Base-by-base conservation (phyloP, 2,113 vertebrate genomes). In the Barbus barbus region DNA sequence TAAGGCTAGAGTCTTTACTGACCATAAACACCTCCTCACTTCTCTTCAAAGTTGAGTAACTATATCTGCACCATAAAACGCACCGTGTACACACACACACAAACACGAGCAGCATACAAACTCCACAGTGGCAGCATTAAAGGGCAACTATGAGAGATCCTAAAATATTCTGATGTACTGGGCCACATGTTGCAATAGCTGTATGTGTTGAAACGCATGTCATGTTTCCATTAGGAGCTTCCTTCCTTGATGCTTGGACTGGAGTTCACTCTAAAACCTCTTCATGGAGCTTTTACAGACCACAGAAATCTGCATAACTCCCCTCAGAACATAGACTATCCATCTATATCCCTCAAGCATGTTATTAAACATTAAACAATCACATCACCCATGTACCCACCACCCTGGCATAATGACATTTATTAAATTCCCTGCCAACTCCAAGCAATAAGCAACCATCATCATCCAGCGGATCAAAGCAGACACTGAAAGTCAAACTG, bases 131-230 rank as follows among this genome's bases (percentile, higher is more conserved):
- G 76, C 26, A 80, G n/a, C 26, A 61, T 77, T 83, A 80, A 87
- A 89, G 84, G 84, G 84, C 84, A 87, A 83, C 76, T 85, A 75
- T 84, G 84, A 87, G 69, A 38, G 75, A 73, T 67, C 79, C 71
- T 87, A 89, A 84, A 89, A 87, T 86, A 87, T 78, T 63, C 26
- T 85, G 85, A 85, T 78, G 83, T 84, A 87, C 71, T 44, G 56
- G 48, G 44, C 82, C 84, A 86, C 60, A 20, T 88, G 88, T 81
- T 76, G 60, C 65, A 41, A 33, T 76, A 26, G 9, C 46, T 53
- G 78, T 87, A 72, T 72, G 5, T 46, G 67, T 56, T 48, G 2
- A 63, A 74, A 58, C 71, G 61, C 69, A 67, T 8, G 60, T 86
- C 82, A 82, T 80, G 61, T 53, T 65, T 78, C 67, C 53, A 46